These are phyloP conservation scores for Diachasma alloeum DNA, from an alignment of 1,140 invertebrate species.

Conservation along the genomic window DNA sequence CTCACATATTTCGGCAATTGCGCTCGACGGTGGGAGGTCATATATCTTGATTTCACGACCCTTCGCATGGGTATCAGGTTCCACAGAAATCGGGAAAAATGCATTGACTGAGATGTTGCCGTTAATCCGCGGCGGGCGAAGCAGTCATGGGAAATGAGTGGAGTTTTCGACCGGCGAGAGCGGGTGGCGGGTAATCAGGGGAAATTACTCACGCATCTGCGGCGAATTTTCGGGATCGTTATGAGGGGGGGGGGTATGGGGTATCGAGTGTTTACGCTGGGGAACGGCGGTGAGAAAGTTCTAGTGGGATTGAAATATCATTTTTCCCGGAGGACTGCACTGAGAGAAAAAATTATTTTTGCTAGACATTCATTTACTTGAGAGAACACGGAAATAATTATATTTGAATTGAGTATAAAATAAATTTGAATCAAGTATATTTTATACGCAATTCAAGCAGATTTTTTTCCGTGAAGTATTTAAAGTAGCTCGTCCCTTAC, in stretches of 20 bases:
- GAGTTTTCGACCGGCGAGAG: not conserved
- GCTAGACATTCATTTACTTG: no score
- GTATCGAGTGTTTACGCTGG: not conserved
- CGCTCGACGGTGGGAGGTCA: constrained; percentile 39
- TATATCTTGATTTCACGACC: constrained; percentile 65
- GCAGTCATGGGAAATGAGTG: constrained; percentile 34
- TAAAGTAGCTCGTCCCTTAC: no score
- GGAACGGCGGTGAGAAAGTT: not conserved
- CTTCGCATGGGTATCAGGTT: constrained; percentile 63
- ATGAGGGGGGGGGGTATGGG: not conserved
- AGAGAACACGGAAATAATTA: no score
- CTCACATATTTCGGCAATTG: constrained; percentile 8
- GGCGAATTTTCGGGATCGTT: constrained; percentile 20
- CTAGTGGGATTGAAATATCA: not conserved
- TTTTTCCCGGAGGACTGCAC: not conserved
- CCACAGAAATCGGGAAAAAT: constrained; percentile 63
- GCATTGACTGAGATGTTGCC: constrained; percentile 33
- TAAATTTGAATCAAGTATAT: no score
- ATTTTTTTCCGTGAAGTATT: no score
- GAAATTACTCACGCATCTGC: constrained; percentile 39
- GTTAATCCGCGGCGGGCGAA: constrained; percentile 39
- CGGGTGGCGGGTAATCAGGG: constrained; percentile 21
- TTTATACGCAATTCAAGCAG: no score
- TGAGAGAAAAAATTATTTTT: no score
- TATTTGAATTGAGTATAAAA: no score